Percentiles rank a stretch among this genome's conserved stretches.
These are phyloP conservation scores for Archips crataeganus DNA, from an alignment of 2,888 invertebrate genomes.

Conservation along the genomic window DNA sequence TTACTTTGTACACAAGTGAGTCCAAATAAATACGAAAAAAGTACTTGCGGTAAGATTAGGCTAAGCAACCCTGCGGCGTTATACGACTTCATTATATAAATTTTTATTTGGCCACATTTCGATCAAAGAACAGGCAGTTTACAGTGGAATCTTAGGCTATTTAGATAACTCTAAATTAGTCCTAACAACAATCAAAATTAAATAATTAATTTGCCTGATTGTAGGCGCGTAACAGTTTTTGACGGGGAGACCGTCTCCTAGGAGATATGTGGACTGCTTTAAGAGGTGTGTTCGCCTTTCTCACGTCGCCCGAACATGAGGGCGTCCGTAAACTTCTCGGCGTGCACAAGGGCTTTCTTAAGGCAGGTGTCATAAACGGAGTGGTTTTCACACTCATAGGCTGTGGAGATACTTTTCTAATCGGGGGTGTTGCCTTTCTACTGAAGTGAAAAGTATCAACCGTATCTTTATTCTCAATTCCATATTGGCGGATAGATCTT, in stretches of 20 bases:
- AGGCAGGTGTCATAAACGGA: slow-evolving; percentile 80
- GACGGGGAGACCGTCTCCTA: slow-evolving; percentile 75
- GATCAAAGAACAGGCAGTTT: too few species aligned
- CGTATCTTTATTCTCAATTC: slow-evolving; percentile 59
- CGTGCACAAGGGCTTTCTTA: slow-evolving; percentile 86
- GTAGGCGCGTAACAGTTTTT: slow-evolving; percentile 58
- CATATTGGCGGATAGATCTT: slow-evolving; percentile 51
- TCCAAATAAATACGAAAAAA: too few species aligned
- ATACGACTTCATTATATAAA: too few species aligned
- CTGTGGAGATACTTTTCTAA: slow-evolving; percentile 72
- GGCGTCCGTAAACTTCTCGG: slow-evolving; percentile 84
- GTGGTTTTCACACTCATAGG: slow-evolving; percentile 53
- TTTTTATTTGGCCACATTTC: too few species aligned
- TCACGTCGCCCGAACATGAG: slow-evolving; percentile 66
- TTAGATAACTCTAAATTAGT: neutral
- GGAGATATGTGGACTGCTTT: slow-evolving; percentile 79
- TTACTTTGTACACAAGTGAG: too few species aligned
- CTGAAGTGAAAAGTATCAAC: slow-evolving; percentile 59
- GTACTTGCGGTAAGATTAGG: too few species aligned
- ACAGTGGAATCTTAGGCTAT: too few species aligned
- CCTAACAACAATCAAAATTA: slow-evolving; percentile 36
- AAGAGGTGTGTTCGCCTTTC: slow-evolving; percentile 86
- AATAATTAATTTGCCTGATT: slow-evolving; percentile 49
- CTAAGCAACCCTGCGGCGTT: too few species aligned
- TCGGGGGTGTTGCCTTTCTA: slow-evolving; percentile 66